Base-by-base conservation (phyloP, 2,113 vertebrate genomes). In the Hippolais icterina region DNA sequence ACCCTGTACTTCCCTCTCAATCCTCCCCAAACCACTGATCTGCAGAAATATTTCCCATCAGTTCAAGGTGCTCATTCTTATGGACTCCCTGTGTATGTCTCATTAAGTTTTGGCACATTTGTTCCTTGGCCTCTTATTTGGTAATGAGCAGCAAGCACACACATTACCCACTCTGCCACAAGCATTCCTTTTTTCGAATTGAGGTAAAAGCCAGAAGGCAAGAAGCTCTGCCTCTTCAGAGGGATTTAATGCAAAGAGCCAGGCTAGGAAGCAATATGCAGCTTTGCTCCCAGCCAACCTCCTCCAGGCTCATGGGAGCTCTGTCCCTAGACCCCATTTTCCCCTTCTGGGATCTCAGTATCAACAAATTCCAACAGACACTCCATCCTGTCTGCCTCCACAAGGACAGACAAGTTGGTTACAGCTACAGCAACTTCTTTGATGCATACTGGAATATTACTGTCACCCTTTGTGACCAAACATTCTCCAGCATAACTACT, bases 291-390 rank as follows among this genome's bases (percentile, higher is more conserved):
- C 28, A 63, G 31, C 2, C 31, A 83, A 3, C 12, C 44, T 57
- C 21, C 39, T 21, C 20, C 1, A 3, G 52, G 14, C 14, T 52
- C 1, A 0, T 2, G 0, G 15, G 18, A 22, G 8, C 56, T n/a
- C 46, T 44, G 20, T 23, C 31, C 41, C 20, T 54, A 64, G 20
- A 5, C 15, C 12, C 6, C 33, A 7, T 11, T 24, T 37, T 41
- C 59, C 25, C 46, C 41, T 44, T 29, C 31, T 5, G 2, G 31
- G 25, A 66, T 24, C 4, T 4, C 1, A 5, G 19, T 14, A 35
- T 7, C 25, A 31, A 27, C 25, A 49, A 29, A 25, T 42, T 27
- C 33, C 61, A 35, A 5, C 6, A 66, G 71, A 50, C 37, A 35
- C 24, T 37, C 21, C 37, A 14, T 24, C 2, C 0, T 19, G 8